These are phyloP conservation scores for Drosophila paranaensis DNA, from an alignment of 2,888 invertebrate genomes.

Conservation along the genomic window DNA sequence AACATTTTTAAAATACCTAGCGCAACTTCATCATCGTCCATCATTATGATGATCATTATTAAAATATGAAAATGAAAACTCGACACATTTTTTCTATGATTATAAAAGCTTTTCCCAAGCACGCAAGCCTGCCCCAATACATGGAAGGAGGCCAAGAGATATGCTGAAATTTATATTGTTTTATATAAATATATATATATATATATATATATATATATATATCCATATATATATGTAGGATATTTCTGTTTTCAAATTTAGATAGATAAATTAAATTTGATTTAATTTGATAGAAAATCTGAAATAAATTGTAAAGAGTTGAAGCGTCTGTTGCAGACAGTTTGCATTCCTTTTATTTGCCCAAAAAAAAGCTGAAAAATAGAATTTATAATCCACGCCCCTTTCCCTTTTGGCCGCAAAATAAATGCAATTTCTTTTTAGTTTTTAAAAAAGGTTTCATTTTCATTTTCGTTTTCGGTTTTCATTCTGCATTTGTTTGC, in stretches of 20 bases:
- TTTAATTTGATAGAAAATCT: background rate
- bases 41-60: background rate
- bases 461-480: slow-evolving; percentile 63
- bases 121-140: slow-evolving; percentile 26
- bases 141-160: background rate
- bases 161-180: background rate
- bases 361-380: slow-evolving; percentile 1
- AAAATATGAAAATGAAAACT: background rate
- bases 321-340: background rate
- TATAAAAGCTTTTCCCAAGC: slow-evolving; percentile 2
- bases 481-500: slow-evolving; percentile 63
- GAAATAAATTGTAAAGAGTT: background rate
- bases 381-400: background rate
- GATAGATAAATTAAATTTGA: background rate
- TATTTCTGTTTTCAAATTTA: background rate
- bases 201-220: background rate
- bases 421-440: slow-evolving; percentile 29
- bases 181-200: background rate
- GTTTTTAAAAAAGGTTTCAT: slow-evolving; percentile 69
- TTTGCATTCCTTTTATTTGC: background rate
- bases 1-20: slow-evolving; percentile 12
- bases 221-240: background rate
- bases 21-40: slow-evolving; percentile 5
- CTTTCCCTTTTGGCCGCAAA: background rate
- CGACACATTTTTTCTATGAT: slow-evolving; percentile 1